Conservation (phyloP, 2,888 invertebrate genomes). For the Scaptomyza cyrtandrae region DNA sequence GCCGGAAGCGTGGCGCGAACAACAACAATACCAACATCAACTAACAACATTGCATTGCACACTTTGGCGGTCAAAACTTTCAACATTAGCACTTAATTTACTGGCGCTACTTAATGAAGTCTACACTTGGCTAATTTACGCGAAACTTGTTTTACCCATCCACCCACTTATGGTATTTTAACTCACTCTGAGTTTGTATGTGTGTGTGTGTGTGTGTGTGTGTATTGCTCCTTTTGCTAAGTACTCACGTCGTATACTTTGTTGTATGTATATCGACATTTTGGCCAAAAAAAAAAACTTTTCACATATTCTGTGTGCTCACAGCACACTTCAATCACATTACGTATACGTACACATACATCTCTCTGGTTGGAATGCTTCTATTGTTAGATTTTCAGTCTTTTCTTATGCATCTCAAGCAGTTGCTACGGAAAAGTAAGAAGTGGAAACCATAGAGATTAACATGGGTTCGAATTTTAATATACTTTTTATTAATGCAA, state of each 20-base stretch:
- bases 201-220: background rate
- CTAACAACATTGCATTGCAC: conserved; percentile 55
- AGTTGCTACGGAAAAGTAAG: background rate
- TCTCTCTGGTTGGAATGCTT: background rate
- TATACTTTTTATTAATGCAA: background rate
- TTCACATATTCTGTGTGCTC: conserved; percentile 39
- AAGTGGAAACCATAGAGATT: background rate
- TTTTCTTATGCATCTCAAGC: background rate
- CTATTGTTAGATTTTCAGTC: background rate
- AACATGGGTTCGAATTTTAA: background rate
- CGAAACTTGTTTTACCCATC: conserved; percentile 52
- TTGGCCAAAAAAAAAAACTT: conserved; percentile 44
- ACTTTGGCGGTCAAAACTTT: conserved; percentile 76
- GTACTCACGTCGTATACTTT: conserved; percentile 13
- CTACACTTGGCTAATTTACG: conserved; percentile 79
- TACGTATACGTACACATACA: background rate
- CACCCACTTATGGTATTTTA: conserved; percentile 15
- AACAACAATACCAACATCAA: conserved; percentile 41
- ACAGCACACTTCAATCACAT: conserved; percentile 28
- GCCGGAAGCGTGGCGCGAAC: conserved; percentile 54
- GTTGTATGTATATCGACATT: conserved; percentile 21
- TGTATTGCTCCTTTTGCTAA: conserved; percentile 7
- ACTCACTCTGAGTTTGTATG: background rate
- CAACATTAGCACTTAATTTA: conserved; percentile 80
- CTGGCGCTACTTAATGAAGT: conserved; percentile 80